phyloP scores from a whole-genome alignment of 2,113 vertebrate species.

The Hippocampus comes region DNA sequence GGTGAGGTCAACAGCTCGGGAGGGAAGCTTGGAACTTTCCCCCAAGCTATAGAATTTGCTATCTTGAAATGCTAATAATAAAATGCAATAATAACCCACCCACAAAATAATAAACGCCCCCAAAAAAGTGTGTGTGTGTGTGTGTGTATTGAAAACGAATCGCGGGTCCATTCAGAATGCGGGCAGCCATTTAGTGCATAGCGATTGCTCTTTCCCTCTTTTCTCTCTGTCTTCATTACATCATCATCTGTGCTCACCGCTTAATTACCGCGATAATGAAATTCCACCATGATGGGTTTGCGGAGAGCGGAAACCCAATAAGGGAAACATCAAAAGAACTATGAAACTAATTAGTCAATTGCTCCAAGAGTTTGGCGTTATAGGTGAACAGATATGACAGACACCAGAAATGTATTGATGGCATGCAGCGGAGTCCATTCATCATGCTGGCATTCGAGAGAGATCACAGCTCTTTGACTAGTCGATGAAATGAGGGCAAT shows the following conservation, averaged over 20 bases:
- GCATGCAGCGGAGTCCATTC: conserved; percentile 38
- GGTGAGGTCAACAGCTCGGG: conserved; percentile 22
- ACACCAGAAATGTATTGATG: conserved; percentile 16
- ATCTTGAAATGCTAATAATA: too few species aligned
- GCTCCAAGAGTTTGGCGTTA: conserved; percentile 25
- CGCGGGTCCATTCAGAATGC: too few species aligned
- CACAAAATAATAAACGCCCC: too few species aligned
- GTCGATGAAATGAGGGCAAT: conserved; percentile 54
- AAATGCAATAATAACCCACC: too few species aligned
- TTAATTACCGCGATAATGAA: conserved; percentile 6
- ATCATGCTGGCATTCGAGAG: conserved; percentile 46
- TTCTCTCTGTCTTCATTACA: not conserved
- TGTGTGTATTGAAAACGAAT: too few species aligned
- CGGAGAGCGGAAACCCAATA: not conserved
- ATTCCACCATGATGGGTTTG: not conserved
- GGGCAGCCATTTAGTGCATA: not conserved
- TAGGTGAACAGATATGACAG: conserved; percentile 21
- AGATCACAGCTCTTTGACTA: conserved; percentile 42
- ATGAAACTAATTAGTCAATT: conserved; percentile 12
- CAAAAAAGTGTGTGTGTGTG: too few species aligned
- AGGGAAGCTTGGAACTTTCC: not conserved
- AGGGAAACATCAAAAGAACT: conserved; percentile 12
- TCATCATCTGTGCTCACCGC: not conserved
- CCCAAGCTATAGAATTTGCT: not conserved
- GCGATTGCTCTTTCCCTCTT: not conserved